These are phyloP conservation scores for Pardalotus punctatus DNA, from an alignment of 2,113 vertebrate species.

Conservation along the genomic window DNA sequence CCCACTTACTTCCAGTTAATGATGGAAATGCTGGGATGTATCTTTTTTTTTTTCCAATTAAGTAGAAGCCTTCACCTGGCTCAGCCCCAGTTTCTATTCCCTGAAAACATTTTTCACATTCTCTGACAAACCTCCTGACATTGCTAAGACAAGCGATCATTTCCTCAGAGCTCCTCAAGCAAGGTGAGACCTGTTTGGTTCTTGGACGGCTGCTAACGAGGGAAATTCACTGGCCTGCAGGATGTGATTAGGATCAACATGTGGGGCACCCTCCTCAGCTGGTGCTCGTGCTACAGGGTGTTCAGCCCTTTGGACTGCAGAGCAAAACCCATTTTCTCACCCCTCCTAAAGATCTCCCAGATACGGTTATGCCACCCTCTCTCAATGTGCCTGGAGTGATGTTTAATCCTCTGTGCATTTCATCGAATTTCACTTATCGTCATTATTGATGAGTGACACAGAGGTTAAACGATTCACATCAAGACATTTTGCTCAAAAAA, in stretches of 20 bases:
- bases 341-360: slow-evolving; percentile 13
- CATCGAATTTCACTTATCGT: slow-evolving; percentile 46
- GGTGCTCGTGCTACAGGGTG: background rate
- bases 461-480: slow-evolving; percentile 22
- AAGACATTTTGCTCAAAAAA: slow-evolving; percentile 6
- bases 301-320: background rate
- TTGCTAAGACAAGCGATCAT: slow-evolving; percentile 5
- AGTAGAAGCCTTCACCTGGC: slow-evolving; percentile 43
- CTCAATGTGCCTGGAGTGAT: slow-evolving; percentile 24
- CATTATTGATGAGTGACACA: slow-evolving; percentile 60
- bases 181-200: background rate
- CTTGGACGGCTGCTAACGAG: background rate
- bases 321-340: background rate
- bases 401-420: slow-evolving; percentile 50
- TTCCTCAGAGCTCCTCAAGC: slow-evolving; percentile 15
- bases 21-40: background rate
- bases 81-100: slow-evolving; percentile 36
- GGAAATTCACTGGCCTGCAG: slow-evolving; percentile 10
- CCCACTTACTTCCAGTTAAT: slow-evolving; percentile 10
- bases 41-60: background rate
- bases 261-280: background rate
- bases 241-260: background rate
- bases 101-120: slow-evolving; percentile 40
- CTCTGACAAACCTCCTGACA: slow-evolving; percentile 33
- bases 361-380: background rate